Base-by-base conservation (phyloP, 2,888 invertebrate species). In the Agonopterix heracliana region DNA sequence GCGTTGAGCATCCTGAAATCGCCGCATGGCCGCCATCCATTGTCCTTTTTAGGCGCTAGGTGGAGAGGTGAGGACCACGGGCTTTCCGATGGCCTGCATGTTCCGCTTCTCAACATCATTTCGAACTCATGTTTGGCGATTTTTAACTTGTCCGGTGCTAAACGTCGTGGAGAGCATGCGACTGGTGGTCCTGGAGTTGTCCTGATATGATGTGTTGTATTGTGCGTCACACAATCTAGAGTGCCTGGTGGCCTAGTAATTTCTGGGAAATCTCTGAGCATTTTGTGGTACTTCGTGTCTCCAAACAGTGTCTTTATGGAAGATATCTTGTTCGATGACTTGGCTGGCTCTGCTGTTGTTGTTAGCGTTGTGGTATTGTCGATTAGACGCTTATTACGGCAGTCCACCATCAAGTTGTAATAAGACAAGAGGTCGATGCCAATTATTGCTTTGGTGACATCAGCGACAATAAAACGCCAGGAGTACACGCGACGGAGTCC, bases 381-480 rank as follows among this genome's bases (percentile, higher is more conserved):
- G 0, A 66, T 40, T 0, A 75, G 38, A 0, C 14, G 14, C 14
- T 14, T 14, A 2, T 14, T 14, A 14, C 14, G 1, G 14, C 14
- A 1, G 14, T 14, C 58, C 1, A 71, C 66, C 1, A 74, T 51
- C 0, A 77, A 52, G n/a, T 61, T 58, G 45, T 57, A 72, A 46
- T 63, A 57, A 1, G 42, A 43, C 10, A 74, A 49, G 48, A 77
- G 71, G 54, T 73, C 70, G 1, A 61, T 67, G 2, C 71, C 68
- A 13, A 74, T 70, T 9, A 75, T 73, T 0, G 74, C 64, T 13
- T 59, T 63, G 0, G 64, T 52, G 1, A 71, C 64, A 42, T 73
- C 67, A 0, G 71, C 71, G 1, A 74, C 55, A 0, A 66, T 51
- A 50, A 74, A 75, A 9, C 56, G 54, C 70, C 70, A 74, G 0